A percentile compares a stretch with the other conserved stretches of the same genome.
Evolutionary conservation across 2,797 vertebrate species (phyloP).

Genomic region (Sebastes steindachneri): DNA sequence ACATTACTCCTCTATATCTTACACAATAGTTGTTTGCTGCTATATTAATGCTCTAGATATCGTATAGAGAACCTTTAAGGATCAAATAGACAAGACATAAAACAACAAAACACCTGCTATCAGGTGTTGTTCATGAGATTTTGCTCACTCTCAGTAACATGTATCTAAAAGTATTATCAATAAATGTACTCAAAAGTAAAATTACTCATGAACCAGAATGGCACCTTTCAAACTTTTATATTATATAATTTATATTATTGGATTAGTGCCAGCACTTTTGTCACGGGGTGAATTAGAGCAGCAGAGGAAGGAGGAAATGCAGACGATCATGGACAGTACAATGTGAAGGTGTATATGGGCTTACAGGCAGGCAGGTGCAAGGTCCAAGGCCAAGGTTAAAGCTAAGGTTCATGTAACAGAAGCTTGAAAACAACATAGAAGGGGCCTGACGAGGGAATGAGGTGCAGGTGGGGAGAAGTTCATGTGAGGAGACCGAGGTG

Average conservation of each 20-base stretch:
- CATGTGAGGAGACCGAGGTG: background rate
- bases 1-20: background rate
- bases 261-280: background rate
- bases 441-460: background rate
- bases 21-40: too few species aligned
- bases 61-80: too few species aligned
- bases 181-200: background rate
- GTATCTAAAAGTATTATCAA: too few species aligned
- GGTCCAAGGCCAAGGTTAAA: background rate
- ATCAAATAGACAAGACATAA: too few species aligned
- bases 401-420: background rate
- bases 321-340: background rate
- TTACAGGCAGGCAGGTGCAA: background rate
- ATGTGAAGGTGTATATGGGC: background rate
- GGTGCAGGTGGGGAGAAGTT: background rate
- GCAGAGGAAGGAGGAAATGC: background rate
- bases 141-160: too few species aligned
- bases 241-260: background rate
- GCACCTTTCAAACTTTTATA: background rate
- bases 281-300: background rate
- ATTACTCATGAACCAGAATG: background rate
- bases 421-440: background rate
- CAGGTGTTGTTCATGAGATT: too few species aligned
- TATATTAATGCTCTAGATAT: too few species aligned
- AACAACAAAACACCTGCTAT: too few species aligned